Evolutionary conservation across 2,113 vertebrate species (phyloP).

Genomic region (Amblyornis subalaris): DNA sequence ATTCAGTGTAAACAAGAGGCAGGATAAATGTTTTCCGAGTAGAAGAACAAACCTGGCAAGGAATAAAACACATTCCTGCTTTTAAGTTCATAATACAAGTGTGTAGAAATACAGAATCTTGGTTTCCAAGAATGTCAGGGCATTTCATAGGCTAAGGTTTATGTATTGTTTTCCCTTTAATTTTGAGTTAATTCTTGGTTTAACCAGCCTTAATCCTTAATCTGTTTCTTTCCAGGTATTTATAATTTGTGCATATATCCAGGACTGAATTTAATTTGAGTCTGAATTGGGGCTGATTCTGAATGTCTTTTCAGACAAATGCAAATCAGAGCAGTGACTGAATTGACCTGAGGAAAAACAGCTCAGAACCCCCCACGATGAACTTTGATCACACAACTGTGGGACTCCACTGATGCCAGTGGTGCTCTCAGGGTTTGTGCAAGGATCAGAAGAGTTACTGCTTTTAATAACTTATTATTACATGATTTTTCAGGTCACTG

Average conservation of each 20-base stretch:
- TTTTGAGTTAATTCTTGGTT: neutral
- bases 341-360: neutral
- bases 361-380: neutral
- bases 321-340: neutral
- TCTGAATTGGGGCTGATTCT: neutral
- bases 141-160: neutral
- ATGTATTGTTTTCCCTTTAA: neutral
- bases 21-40: conserved; percentile 42
- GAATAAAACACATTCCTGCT: neutral
- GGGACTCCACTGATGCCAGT: neutral
- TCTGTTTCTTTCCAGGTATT: neutral
- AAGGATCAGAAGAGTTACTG: neutral
- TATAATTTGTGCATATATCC: neutral
- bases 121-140: neutral
- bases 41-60: conserved; percentile 8
- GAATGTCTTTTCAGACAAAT: neutral
- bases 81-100: neutral
- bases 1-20: conserved; percentile 27
- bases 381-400: neutral
- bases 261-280: neutral
- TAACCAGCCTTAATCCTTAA: neutral
- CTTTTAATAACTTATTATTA: neutral
- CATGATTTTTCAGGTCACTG: neutral
- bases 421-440: neutral
- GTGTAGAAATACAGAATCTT: neutral